These are phyloP conservation scores for Diuraphis noxia DNA, from an alignment of 1,140 invertebrate species.

Conservation along the genomic window DNA sequence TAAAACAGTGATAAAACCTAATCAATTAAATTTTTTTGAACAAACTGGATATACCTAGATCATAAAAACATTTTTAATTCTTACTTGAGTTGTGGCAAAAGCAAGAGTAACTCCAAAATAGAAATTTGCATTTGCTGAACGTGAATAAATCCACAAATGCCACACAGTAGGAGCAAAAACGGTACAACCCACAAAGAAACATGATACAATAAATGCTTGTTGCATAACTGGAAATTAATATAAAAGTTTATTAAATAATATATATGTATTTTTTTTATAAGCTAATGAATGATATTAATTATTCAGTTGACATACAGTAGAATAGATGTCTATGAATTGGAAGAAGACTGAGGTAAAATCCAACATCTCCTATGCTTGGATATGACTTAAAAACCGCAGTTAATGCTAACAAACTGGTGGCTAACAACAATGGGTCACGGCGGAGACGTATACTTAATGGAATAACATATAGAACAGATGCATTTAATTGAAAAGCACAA, in stretches of 20 bases:
- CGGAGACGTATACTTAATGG: constrained; percentile 84
- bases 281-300: not conserved
- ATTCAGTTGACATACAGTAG: constrained; percentile 70
- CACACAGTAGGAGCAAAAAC: constrained; percentile 92
- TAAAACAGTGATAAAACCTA: not conserved
- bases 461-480: constrained; percentile 84
- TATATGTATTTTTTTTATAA: constrained; percentile 17
- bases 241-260: constrained; percentile 38
- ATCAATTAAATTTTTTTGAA: not conserved
- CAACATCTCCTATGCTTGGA: constrained; percentile 92
- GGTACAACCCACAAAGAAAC: constrained; percentile 85
- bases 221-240: constrained; percentile 74
- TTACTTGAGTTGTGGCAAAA: constrained; percentile 84
- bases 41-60: not conserved
- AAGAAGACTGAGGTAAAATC: constrained; percentile 85
- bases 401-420: constrained; percentile 81
- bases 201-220: constrained; percentile 87
- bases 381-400: constrained; percentile 95
- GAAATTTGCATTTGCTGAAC: constrained; percentile 99
- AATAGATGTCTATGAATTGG: constrained; percentile 91
- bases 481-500: constrained; percentile 96
- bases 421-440: constrained; percentile 83
- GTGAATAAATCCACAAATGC: constrained; percentile 97
- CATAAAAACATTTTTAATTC: not conserved
- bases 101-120: constrained; percentile 97